Evolutionary conservation across 1,140 invertebrate species (phyloP).

Genomic region (Laodelphax striatellus): DNA sequence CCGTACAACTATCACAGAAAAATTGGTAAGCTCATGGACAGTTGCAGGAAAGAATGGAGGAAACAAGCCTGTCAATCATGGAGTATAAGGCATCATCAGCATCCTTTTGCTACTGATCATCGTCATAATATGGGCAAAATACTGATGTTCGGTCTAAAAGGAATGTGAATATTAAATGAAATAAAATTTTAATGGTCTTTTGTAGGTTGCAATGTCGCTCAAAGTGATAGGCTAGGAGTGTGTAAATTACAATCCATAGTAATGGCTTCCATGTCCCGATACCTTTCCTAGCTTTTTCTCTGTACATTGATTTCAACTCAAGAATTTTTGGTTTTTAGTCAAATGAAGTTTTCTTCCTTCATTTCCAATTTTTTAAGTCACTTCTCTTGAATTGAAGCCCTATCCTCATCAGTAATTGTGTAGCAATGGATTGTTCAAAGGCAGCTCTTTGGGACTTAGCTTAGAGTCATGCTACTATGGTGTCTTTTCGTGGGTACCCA

Average conservation of each 20-base stretch:
- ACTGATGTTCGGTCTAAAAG: conserved; percentile 6
- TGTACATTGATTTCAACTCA: conserved; percentile 2
- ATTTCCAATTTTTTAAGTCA: background rate
- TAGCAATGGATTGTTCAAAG: background rate
- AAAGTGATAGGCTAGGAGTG: conserved; percentile 11
- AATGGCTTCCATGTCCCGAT: conserved; percentile 4
- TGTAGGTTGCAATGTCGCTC: conserved; percentile 16
- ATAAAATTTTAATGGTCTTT: conserved; percentile 14
- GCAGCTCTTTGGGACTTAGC: background rate
- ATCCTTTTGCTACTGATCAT: conserved; percentile 15
- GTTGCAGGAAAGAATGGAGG: conserved; percentile 7
- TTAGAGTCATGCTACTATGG: background rate
- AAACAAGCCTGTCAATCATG: conserved; percentile 12
- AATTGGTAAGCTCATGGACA: conserved; percentile 5
- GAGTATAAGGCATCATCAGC: conserved; percentile 16
- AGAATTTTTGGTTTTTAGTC: conserved; percentile 11
- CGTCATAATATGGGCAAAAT: conserved; percentile 18
- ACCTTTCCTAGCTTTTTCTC: background rate
- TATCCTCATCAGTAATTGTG: conserved; percentile 1
- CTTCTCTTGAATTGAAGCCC: background rate
- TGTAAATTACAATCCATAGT: conserved; percentile 7
- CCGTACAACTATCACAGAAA: conserved; percentile 15
- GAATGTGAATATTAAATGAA: conserved; percentile 16
- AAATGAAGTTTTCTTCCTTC: conserved; percentile 6
- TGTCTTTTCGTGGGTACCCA: conserved; percentile 14